Percentiles rank a stretch among this genome's conserved stretches.
Conservation (phyloP, 2,113 vertebrate genomes). For the Lates calcarifer region DNA sequence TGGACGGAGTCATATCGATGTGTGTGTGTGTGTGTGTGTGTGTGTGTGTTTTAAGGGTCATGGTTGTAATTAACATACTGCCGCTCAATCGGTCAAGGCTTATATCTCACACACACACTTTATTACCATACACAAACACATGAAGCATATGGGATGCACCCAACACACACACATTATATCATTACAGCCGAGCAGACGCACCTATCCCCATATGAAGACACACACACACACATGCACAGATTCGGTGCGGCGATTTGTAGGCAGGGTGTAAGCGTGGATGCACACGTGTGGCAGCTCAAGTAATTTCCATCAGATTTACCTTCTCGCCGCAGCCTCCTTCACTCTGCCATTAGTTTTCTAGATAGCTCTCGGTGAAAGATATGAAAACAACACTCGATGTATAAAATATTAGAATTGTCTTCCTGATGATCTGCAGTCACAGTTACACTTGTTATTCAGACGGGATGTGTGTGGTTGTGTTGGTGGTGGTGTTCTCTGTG, state of each 20-base stretch:
- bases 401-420: constrained; percentile 48
- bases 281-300: constrained; percentile 31
- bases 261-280: constrained; percentile 27
- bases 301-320: constrained; percentile 58
- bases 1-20: constrained; percentile 68
- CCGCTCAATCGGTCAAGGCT: constrained; percentile 67
- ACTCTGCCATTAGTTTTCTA: constrained; percentile 28
- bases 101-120: constrained; percentile 8
- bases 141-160: neutral
- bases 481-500: neutral
- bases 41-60: constrained; percentile 74
- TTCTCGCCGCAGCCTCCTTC: constrained; percentile 25
- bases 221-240: constrained; percentile 19
- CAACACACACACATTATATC: constrained; percentile 24
- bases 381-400: constrained; percentile 39
- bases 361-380: constrained; percentile 29
- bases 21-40: too few relatives aligned
- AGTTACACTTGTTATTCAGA: constrained; percentile 65
- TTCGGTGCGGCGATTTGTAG: constrained; percentile 44
- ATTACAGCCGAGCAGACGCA: neutral
- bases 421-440: constrained; percentile 39
- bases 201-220: neutral
- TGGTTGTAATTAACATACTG: constrained; percentile 72
- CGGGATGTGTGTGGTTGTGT: constrained; percentile 14
- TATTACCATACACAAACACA: neutral